Percentiles rank a stretch among this genome's conserved stretches.
Conservation (phyloP, 2,113 vertebrate species). For the Gallinago undulata region DNA sequence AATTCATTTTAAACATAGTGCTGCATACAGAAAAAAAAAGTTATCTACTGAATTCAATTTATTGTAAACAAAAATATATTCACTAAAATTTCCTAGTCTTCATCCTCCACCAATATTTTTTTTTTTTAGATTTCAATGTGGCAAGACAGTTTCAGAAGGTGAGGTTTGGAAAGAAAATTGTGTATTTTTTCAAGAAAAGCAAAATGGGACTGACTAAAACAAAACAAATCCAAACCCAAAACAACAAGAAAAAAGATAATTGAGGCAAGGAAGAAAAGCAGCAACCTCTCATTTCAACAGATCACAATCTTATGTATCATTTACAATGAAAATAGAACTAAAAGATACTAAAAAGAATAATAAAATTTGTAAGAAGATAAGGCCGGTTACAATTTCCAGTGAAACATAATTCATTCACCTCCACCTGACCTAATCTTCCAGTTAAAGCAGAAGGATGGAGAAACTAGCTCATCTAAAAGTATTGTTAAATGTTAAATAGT, state of each 20-base stretch:
- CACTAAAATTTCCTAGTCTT: not conserved
- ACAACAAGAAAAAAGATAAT: fast-evolving
- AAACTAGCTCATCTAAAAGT: not conserved
- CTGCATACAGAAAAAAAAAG: not conserved
- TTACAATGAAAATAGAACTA: not conserved
- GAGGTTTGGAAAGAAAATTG: not conserved
- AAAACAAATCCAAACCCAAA: not conserved
- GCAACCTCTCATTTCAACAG: not conserved
- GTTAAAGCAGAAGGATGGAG: not conserved
- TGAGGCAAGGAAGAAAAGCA: not conserved
- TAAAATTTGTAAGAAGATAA: not conserved
- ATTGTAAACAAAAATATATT: not conserved
- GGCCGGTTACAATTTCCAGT: not conserved
- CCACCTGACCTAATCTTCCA: not conserved
- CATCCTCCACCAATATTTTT: not conserved
- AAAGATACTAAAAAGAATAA: not conserved
- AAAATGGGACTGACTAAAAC: not conserved
- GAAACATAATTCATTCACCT: not conserved
- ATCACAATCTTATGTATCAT: not conserved
- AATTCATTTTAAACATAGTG: not conserved
- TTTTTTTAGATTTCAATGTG: not conserved
- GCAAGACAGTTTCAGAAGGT: not conserved
- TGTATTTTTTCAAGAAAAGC: not conserved
- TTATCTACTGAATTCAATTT: not conserved
- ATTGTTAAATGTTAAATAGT: not conserved